Conservation (phyloP, 2,797 vertebrate genomes). For the Phrynocephalus guinanensis region DNA sequence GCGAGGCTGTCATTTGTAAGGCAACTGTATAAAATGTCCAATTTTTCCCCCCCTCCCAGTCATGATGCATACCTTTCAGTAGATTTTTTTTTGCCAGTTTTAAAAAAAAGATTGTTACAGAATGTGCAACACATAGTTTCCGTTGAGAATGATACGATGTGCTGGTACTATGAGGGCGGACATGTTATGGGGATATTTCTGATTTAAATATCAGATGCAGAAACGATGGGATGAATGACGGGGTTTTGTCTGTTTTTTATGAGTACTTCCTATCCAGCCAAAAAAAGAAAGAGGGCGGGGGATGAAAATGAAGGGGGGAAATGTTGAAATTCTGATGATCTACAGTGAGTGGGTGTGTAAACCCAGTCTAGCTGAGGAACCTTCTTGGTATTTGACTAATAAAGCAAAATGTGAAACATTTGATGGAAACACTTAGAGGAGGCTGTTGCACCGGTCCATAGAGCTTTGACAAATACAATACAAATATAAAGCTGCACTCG, state of each 20-base stretch:
- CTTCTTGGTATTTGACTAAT: not conserved
- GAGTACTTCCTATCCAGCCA: slow-evolving; percentile 3
- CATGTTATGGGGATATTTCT: not conserved
- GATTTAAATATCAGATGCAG: slow-evolving; percentile 8
- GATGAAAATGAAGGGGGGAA: not conserved
- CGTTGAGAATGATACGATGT: not conserved
- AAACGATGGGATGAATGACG: not conserved
- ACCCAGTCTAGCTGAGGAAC: not conserved
- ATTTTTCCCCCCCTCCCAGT: not conserved
- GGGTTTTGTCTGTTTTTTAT: not conserved
- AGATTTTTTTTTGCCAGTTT: not conserved
- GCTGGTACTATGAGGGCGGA: not conserved
- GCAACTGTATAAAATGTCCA: not conserved
- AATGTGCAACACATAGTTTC: not conserved
- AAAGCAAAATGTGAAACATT: not conserved
- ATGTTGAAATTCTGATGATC: not conserved
- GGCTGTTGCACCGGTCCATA: not conserved
- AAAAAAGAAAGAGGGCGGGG: not conserved
- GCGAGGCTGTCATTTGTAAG: not conserved
- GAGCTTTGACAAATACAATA: too few species aligned
- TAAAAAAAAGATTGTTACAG: not conserved
- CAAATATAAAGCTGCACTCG: not conserved
- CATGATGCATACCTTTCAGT: not conserved
- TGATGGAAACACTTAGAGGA: not conserved
- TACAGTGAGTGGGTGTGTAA: not conserved